phyloP scores from a whole-genome alignment of 1,140 invertebrate genomes.

The Proales similis region DNA sequence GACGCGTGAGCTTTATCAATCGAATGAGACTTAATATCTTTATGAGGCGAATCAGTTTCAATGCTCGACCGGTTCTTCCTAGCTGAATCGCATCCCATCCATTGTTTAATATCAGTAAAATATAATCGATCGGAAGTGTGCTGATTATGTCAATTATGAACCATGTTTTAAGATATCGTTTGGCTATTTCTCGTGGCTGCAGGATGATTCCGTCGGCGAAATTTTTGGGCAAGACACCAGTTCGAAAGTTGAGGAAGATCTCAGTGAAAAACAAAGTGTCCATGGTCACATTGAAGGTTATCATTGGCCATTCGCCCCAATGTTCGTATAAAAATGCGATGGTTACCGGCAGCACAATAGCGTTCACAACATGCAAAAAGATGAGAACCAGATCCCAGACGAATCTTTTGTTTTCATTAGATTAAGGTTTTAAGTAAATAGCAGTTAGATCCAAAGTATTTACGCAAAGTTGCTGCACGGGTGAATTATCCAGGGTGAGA shows the following conservation, averaged over 20 bases:
- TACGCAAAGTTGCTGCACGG: no score
- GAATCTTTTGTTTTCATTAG: no score
- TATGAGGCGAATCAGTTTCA: slow-evolving; percentile 87
- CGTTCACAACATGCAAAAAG: slow-evolving; percentile 89
- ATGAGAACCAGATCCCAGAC: no score
- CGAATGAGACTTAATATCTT: slow-evolving; percentile 90
- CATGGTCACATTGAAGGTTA: slow-evolving; percentile 99
- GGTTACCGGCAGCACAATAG: slow-evolving; percentile 95
- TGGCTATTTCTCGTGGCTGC: slow-evolving; percentile 93
- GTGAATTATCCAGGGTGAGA: no score
- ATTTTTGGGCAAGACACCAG: slow-evolving; percentile 99
- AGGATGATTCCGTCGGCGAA: slow-evolving; percentile 86
- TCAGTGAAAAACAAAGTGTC: slow-evolving; percentile 99
- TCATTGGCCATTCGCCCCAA: not conserved
- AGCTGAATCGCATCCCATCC: not conserved
- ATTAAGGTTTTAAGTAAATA: no score
- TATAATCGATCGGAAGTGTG: slow-evolving; percentile 97
- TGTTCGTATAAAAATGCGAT: slow-evolving; percentile 70
- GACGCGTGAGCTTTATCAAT: slow-evolving; percentile 80
- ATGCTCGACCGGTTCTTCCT: slow-evolving; percentile 68
- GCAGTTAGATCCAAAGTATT: no score
- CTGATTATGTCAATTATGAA: slow-evolving; percentile 98
- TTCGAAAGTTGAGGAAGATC: slow-evolving; percentile 98
- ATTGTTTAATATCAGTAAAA: slow-evolving; percentile 68
- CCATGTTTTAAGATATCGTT: slow-evolving; percentile 95